Percentiles rank a stretch among this genome's conserved stretches.
phyloP scores from a whole-genome alignment of 1,140 invertebrate species.

The Lerema accius region DNA sequence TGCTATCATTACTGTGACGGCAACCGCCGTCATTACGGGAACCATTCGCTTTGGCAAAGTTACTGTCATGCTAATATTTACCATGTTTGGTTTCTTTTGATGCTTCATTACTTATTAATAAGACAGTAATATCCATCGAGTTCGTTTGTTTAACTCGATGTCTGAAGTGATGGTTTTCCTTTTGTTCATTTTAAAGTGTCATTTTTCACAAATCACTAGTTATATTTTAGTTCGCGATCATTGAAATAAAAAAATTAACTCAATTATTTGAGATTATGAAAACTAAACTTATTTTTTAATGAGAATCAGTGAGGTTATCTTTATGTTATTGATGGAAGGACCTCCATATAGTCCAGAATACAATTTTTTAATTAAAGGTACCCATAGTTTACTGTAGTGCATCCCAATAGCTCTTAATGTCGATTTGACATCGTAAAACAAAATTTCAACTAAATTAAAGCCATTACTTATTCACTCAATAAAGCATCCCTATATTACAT shows the following conservation, averaged over 20 bases:
- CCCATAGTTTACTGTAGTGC: neutral
- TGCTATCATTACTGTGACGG: neutral
- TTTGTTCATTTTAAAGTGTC: too few species aligned
- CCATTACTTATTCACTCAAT: constrained; percentile 28
- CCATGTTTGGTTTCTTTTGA: constrained; percentile 8
- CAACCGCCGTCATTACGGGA: neutral
- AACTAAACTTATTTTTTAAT: too few species aligned
- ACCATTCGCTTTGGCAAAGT: constrained; percentile 1
- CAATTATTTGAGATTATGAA: too few species aligned
- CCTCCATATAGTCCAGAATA: too few species aligned
- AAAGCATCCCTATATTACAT: constrained; percentile 17
- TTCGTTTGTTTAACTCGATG: constrained; percentile 1
- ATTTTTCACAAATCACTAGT: too few species aligned
- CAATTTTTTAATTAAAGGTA: too few species aligned
- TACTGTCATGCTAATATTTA: neutral
- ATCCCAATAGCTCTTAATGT: neutral
- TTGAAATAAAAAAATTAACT: too few species aligned
- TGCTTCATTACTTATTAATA: constrained; percentile 8
- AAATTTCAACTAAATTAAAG: constrained; percentile 12
- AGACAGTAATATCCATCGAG: neutral
- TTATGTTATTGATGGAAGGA: too few species aligned
- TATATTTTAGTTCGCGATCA: too few species aligned
- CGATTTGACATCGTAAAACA: neutral
- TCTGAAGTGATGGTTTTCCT: too few species aligned
- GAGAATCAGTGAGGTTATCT: too few species aligned